A percentile compares a stretch with the other conserved stretches of the same genome.
phyloP scores from a whole-genome alignment of 2,113 vertebrate genomes.

The Pterocles burchelli region DNA sequence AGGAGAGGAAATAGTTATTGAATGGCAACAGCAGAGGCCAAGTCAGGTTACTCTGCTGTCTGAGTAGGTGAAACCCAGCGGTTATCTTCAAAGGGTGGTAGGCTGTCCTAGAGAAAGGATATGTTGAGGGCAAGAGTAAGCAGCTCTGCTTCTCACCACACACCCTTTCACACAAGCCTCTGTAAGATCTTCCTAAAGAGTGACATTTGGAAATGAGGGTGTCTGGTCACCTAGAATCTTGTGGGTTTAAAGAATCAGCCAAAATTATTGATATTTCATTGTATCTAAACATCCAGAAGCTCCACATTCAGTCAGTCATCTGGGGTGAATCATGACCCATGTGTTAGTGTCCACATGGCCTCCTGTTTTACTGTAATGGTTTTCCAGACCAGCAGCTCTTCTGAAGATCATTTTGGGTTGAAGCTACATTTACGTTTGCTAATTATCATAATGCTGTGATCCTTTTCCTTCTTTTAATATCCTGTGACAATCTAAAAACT shows the following conservation, averaged over 20 bases:
- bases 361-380: neutral
- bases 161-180: neutral
- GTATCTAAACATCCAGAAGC: neutral
- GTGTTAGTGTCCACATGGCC: neutral
- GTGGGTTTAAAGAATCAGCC: neutral
- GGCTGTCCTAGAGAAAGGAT: neutral
- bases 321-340: neutral
- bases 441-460: neutral
- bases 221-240: neutral
- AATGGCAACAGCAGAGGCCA: constrained; percentile 17
- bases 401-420: neutral
- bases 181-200: neutral
- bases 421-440: neutral
- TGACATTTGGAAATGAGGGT: neutral
- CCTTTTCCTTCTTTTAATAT: neutral
- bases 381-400: neutral
- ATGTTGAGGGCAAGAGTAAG: neutral
- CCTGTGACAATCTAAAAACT: neutral
- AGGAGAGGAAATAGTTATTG: neutral
- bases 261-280: neutral
- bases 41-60: neutral
- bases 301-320: neutral
- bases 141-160: neutral
- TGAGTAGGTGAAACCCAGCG: neutral
- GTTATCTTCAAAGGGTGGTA: neutral